Percentiles rank a stretch among this genome's conserved stretches.
Conservation (phyloP, 2,113 vertebrate species). For the Rhinopomastus cyanomelas region DNA sequence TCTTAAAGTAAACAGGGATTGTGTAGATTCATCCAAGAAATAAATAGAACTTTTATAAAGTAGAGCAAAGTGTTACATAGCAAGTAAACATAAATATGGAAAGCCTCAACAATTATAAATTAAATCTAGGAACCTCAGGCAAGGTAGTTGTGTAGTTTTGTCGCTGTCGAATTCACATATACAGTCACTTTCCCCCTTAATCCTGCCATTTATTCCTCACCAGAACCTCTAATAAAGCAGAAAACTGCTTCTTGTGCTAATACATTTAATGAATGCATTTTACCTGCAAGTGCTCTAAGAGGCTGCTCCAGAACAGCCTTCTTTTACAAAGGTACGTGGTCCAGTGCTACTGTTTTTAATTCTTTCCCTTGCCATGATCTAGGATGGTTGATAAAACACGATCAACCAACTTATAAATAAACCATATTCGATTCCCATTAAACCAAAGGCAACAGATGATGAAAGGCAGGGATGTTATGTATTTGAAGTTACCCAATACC, state of each 20-base stretch:
- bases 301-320: neutral
- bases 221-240: neutral
- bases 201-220: neutral
- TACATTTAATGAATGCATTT: neutral
- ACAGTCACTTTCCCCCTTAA: neutral
- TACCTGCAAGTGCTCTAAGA: neutral
- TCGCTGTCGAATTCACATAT: neutral
- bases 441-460: neutral
- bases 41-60: neutral
- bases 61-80: neutral
- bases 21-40: neutral
- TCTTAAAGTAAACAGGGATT: neutral
- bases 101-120: neutral
- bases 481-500: accelerated
- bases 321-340: neutral
- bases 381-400: neutral
- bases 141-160: neutral
- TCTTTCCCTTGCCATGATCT: neutral
- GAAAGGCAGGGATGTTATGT: accelerated
- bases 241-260: neutral
- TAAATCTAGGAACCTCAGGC: neutral
- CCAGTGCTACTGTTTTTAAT: neutral
- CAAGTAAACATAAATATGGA: neutral
- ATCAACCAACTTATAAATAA: neutral
- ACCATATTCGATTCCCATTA: neutral